Evolutionary conservation across 2,797 vertebrate genomes (phyloP).

Genomic region (Mus caroli): DNA sequence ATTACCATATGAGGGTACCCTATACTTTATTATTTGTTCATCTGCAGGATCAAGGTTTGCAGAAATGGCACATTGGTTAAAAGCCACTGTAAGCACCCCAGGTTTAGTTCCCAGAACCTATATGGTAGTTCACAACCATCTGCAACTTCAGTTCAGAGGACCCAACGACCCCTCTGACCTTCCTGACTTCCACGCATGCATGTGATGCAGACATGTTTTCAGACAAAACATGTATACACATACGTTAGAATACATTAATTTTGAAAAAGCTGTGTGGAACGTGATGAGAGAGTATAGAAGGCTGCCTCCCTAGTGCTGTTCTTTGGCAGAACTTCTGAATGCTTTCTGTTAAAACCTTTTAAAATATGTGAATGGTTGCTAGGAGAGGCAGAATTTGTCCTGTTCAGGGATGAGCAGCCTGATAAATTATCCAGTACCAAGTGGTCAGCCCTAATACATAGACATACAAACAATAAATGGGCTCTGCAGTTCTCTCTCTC

Average conservation of each 20-base stretch:
- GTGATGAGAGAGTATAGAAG: not conserved
- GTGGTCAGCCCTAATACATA: too few species aligned
- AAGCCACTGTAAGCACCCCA: not conserved
- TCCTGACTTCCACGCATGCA: not conserved
- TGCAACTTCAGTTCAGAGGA: too few species aligned
- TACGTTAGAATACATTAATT: not conserved
- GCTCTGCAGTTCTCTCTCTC: too few species aligned
- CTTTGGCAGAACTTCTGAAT: conserved; percentile 25
- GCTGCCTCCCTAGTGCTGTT: not conserved
- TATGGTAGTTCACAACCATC: not conserved
- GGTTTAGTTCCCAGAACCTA: not conserved
- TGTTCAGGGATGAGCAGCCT: too few species aligned
- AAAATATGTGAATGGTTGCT: not conserved
- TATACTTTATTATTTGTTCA: not conserved
- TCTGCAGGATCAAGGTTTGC: not conserved
- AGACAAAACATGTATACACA: not conserved
- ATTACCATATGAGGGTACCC: not conserved
- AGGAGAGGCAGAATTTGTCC: not conserved
- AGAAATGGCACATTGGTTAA: not conserved
- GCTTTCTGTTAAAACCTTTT: not conserved
- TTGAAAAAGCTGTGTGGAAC: not conserved
- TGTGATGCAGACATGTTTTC: not conserved
- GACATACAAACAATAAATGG: too few species aligned
- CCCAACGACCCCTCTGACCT: too few species aligned
- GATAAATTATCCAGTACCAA: too few species aligned